Evolutionary conservation across 2,797 vertebrate genomes (phyloP).

Genomic region (Melanotaenia parkinsoni): DNA sequence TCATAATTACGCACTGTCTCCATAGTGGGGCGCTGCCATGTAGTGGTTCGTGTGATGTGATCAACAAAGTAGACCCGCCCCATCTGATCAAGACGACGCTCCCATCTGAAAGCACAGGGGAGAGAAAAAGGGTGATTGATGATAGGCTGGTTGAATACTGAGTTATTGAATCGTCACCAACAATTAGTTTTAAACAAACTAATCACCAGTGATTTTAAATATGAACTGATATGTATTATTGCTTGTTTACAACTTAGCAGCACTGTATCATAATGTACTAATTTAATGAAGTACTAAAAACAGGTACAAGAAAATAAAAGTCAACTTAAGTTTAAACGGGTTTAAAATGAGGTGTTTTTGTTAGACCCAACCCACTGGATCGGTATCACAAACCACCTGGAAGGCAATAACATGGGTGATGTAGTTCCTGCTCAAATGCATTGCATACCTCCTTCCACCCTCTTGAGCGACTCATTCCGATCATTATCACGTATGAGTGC

Average conservation of each 20-base stretch:
- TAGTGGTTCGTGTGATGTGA: constrained; percentile 96
- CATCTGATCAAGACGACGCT: constrained; percentile 95
- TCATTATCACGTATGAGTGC: not conserved
- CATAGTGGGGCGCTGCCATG: constrained; percentile 95
- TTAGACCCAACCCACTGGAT: not conserved
- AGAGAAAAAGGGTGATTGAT: not conserved
- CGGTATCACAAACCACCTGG: not conserved
- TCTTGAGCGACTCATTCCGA: not conserved
- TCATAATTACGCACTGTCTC: constrained; percentile 97
- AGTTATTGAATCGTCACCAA: not conserved
- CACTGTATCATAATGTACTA: not conserved
- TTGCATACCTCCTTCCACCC: not conserved
- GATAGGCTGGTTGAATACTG: not conserved
- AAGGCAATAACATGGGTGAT: not conserved
- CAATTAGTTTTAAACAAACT: not conserved
- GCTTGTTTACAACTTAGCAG: not conserved
- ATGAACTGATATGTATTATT: not conserved
- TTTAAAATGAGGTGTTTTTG: not conserved
- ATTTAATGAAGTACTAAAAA: not conserved
- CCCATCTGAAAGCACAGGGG: constrained; percentile 86
- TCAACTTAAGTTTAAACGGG: not conserved
- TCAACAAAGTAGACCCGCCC: constrained; percentile 97
- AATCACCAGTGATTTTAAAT: not conserved
- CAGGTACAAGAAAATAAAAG: not conserved
- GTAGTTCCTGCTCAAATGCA: not conserved